Evolutionary conservation across 2,113 vertebrate species (phyloP).

Genomic region (Ochotona princeps): DNA sequence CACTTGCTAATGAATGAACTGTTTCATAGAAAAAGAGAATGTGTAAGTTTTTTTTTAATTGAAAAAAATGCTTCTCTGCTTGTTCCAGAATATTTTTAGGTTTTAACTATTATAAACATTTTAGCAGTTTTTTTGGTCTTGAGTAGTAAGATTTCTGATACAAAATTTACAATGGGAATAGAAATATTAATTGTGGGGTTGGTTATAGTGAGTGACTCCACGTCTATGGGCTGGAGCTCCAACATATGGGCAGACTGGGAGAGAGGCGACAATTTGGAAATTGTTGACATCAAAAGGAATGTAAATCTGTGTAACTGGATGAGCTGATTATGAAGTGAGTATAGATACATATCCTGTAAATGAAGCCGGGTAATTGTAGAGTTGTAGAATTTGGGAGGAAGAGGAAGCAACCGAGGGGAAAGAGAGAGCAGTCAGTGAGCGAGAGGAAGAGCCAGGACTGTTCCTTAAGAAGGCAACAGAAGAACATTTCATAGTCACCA

Average conservation of each 20-base stretch:
- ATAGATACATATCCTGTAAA: not conserved
- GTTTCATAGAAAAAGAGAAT: conserved; percentile 37
- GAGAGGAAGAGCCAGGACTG: not conserved
- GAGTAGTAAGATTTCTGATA: not conserved
- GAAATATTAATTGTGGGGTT: not conserved
- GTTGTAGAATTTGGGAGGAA: not conserved
- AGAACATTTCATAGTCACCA: not conserved
- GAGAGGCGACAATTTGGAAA: not conserved
- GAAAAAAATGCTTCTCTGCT: not conserved
- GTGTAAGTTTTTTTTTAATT: not conserved
- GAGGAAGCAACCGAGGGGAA: not conserved
- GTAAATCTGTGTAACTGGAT: not conserved
- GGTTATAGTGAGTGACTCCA: not conserved
- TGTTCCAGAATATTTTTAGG: conserved; percentile 20
- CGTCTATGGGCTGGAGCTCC: not conserved
- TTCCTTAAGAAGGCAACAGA: not conserved
- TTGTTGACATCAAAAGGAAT: conserved; percentile 24
- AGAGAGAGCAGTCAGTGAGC: not conserved
- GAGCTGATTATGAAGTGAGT: not conserved
- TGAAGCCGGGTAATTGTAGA: not conserved
- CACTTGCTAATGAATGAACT: not conserved
- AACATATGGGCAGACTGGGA: not conserved
- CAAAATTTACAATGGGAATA: not conserved
- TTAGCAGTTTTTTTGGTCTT: not conserved
- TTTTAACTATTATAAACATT: conserved; percentile 1